A percentile compares a stretch with the other conserved stretches of the same genome.
phyloP scores from a whole-genome alignment of 2,113 vertebrate species.

The Oreocharis arfaki region DNA sequence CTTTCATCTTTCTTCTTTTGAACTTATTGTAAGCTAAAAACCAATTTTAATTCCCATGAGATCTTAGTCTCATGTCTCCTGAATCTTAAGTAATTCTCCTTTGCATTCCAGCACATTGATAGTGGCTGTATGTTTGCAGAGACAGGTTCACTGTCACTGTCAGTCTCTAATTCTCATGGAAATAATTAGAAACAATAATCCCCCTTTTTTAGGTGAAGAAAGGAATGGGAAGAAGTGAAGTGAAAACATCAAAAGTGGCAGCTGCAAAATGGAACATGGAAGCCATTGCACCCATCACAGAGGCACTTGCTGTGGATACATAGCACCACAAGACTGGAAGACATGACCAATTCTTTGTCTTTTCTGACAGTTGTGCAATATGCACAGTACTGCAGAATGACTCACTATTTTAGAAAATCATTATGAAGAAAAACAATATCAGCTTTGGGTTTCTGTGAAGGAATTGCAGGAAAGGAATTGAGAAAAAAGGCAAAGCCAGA shows the following conservation, averaged over 20 bases:
- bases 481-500: background rate
- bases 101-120: background rate
- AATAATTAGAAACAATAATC: background rate
- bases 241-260: background rate
- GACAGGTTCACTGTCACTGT: background rate
- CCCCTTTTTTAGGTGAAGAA: background rate
- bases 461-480: background rate
- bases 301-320: background rate
- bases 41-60: background rate
- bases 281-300: background rate
- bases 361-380: background rate
- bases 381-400: background rate
- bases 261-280: background rate
- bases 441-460: background rate
- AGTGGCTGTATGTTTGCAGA: background rate
- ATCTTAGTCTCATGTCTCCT: background rate
- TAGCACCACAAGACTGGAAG: background rate
- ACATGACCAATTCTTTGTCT: background rate
- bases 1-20: background rate
- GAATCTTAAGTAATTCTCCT: background rate
- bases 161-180: background rate
- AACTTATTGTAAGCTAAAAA: background rate
- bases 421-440: background rate
- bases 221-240: background rate
- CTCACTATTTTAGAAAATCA: background rate